phyloP scores from a whole-genome alignment of 2,113 vertebrate genomes.

The Cyprinodon brontotheroides region DNA sequence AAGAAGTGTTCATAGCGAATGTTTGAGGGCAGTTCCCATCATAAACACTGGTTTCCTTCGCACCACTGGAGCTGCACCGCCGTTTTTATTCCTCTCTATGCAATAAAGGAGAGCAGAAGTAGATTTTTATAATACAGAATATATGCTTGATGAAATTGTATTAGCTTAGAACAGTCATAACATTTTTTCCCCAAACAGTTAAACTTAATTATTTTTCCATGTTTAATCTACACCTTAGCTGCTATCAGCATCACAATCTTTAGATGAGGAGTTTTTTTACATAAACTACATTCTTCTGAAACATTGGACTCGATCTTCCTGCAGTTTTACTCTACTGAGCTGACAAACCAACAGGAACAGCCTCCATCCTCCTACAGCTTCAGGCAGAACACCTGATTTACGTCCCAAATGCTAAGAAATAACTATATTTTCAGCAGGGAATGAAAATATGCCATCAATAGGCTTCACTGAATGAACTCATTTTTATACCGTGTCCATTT shows the following conservation, averaged over 20 bases:
- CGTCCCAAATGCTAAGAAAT: constrained; percentile 25
- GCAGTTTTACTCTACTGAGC: constrained; percentile 20
- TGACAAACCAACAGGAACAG: constrained; percentile 7
- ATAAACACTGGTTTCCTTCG: constrained; percentile 63
- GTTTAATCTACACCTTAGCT: constrained; percentile 39
- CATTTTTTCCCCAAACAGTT: constrained; percentile 59
- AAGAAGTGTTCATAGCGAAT: constrained; percentile 68
- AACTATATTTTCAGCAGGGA: constrained; percentile 8
- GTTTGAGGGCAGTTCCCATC: constrained; percentile 67
- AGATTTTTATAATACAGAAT: constrained; percentile 74
- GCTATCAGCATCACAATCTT: constrained; percentile 54
- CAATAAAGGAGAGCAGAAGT: constrained; percentile 72
- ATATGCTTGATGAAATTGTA: constrained; percentile 70
- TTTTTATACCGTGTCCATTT: constrained; percentile 55
- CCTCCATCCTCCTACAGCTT: constrained; percentile 9
- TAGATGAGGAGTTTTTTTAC: constrained; percentile 28
- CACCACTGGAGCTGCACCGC: constrained; percentile 55
- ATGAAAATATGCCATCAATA: constrained; percentile 44
- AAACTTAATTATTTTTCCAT: constrained; percentile 60
- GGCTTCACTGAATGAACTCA: constrained; percentile 18
- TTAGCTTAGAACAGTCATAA: constrained; percentile 65
- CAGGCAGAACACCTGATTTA: constrained; percentile 14
- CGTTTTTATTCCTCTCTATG: constrained; percentile 74
- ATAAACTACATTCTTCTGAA: neutral
- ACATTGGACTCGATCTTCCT: neutral